phyloP scores from a whole-genome alignment of 2,888 invertebrate genomes.

The Polyommatus iphigenia region DNA sequence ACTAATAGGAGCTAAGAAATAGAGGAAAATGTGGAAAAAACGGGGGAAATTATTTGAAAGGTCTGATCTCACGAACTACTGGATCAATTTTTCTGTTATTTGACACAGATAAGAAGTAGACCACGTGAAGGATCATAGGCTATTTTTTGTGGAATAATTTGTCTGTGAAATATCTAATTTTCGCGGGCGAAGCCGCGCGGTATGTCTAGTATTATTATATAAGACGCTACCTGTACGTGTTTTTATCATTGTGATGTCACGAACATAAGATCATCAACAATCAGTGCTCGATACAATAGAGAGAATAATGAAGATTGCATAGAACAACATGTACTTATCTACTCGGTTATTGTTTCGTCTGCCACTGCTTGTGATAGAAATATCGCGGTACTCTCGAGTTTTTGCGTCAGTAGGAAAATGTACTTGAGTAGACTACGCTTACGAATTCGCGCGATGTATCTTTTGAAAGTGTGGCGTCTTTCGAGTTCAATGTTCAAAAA shows the following conservation, averaged over 20 bases:
- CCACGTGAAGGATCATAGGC: too few relatives aligned
- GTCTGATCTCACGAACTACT: too few relatives aligned
- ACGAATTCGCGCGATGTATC: background rate
- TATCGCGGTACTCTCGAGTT: background rate
- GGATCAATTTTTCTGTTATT: too few relatives aligned
- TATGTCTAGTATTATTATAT: background rate
- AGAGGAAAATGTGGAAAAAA: too few relatives aligned
- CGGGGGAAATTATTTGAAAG: too few relatives aligned
- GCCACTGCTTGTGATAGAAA: background rate
- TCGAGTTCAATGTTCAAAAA: background rate
- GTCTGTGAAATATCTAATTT: too few relatives aligned
- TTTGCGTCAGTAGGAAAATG: background rate
- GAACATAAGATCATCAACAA: conserved; percentile 28
- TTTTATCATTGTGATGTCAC: conserved; percentile 30
- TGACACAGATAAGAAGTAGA: too few relatives aligned
- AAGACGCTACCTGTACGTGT: conserved; percentile 24
- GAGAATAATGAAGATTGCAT: conserved; percentile 21
- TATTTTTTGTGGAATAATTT: too few relatives aligned
- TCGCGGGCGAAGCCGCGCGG: too few relatives aligned
- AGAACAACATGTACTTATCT: conserved; percentile 23
- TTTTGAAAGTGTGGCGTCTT: background rate
- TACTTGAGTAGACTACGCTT: background rate
- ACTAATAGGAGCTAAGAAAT: too few relatives aligned
- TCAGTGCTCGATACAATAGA: conserved; percentile 25
- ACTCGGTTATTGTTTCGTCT: conserved; percentile 7